A percentile compares a stretch with the other conserved stretches of the same genome.
phyloP scores from a whole-genome alignment of 2,797 vertebrate species.

The Okamejei kenojei region DNA sequence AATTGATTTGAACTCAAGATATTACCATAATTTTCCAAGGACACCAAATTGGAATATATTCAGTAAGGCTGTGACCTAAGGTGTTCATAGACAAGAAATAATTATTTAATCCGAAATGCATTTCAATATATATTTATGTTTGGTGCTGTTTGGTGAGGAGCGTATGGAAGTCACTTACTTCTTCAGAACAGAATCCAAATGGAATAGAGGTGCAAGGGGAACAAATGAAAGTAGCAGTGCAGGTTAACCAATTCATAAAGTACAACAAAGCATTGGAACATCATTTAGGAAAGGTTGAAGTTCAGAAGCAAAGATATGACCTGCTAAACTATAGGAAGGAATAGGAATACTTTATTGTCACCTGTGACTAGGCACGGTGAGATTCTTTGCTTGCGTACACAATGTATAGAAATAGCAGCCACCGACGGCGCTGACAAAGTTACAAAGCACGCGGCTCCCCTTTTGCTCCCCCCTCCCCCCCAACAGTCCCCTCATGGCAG shows the following conservation, averaged over 20 bases:
- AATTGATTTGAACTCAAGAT: not conserved
- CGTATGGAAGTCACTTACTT: not conserved
- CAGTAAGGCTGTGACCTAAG: not conserved
- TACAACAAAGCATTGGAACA: not conserved
- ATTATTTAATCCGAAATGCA: not conserved
- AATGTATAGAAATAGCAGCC: no score
- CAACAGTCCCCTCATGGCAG: no score
- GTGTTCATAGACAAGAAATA: not conserved
- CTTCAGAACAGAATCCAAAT: not conserved
- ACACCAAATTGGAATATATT: not conserved
- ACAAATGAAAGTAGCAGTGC: not conserved
- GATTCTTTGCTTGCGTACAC: no score
- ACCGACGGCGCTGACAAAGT: no score
- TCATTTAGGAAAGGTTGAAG: not conserved
- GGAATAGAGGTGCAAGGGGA: not conserved
- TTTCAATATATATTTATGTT: not conserved
- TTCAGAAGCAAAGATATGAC: no score
- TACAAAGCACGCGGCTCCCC: no score
- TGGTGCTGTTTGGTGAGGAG: not conserved
- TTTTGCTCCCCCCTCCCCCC: no score
- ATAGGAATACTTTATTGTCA: not conserved
- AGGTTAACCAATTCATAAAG: not conserved
- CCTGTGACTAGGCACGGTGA: no score
- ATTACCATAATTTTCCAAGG: not conserved
- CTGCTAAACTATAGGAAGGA: no score